A percentile compares a stretch with the other conserved stretches of the same genome.
These are phyloP conservation scores for Melanophora roralis DNA, from an alignment of 2,888 invertebrate species.

Conservation along the genomic window DNA sequence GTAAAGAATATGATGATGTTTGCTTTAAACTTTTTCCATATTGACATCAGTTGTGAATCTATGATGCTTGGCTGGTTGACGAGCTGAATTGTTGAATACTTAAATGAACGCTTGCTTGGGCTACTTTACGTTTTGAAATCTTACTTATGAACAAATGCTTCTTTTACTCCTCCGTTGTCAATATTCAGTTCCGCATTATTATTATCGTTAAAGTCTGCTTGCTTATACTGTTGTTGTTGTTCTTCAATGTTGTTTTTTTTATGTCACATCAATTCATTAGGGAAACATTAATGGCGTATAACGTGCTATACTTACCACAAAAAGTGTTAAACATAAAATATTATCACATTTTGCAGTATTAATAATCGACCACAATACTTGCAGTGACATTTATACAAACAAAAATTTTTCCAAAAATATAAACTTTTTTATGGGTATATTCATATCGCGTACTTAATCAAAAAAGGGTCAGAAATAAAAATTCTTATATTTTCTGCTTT, in stretches of 20 bases:
- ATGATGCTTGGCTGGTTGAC: neutral
- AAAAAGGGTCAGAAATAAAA: too few relatives aligned
- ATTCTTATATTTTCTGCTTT: too few relatives aligned
- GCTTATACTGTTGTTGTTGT: slow-evolving; percentile 18
- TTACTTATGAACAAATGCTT: neutral
- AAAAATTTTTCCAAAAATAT: slow-evolving; percentile 7
- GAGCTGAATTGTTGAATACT: neutral
- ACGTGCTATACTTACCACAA: slow-evolving; percentile 35
- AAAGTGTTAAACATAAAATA: slow-evolving; percentile 50
- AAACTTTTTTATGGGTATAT: too few relatives aligned
- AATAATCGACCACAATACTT: slow-evolving; percentile 51
- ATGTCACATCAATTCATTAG: slow-evolving; percentile 62
- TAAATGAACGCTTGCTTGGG: slow-evolving; percentile 3
- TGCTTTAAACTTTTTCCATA: slow-evolving; percentile 39
- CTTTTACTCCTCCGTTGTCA: neutral
- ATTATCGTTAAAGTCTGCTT: neutral
- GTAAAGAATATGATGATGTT: slow-evolving; percentile 28
- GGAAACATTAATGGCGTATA: slow-evolving; percentile 58
- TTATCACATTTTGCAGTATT: slow-evolving; percentile 50
- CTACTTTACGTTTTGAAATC: slow-evolving; percentile 6
- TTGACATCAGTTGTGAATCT: slow-evolving; percentile 21
- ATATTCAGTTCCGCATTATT: slow-evolving; percentile 29
- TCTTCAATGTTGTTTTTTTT: too few relatives aligned
- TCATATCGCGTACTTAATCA: too few relatives aligned
- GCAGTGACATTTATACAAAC: neutral